A percentile compares a stretch with the other conserved stretches of the same genome.
Conservation (phyloP, 2,888 invertebrate species). For the Deroplatys truncata region DNA sequence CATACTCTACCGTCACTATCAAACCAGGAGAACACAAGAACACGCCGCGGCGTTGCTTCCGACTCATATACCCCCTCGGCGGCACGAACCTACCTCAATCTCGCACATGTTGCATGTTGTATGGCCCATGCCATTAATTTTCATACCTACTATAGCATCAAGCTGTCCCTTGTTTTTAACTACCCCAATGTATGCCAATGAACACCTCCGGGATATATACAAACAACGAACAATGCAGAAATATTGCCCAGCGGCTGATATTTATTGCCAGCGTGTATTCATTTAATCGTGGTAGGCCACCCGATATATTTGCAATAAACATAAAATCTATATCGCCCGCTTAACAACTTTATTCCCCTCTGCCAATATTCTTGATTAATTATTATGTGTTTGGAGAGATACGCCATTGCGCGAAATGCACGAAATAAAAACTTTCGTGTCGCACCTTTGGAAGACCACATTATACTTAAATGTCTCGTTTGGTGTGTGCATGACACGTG, state of each 20-base stretch:
- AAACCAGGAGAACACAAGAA: no score
- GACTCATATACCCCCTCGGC: no score
- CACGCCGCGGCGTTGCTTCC: no score
- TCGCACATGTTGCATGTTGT: neutral
- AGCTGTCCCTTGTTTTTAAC: neutral
- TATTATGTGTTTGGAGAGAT: neutral
- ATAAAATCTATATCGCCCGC: neutral
- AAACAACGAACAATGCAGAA: neutral
- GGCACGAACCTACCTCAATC: neutral
- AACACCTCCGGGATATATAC: neutral
- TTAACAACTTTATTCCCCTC: neutral
- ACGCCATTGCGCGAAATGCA: no score
- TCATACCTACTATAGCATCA: neutral
- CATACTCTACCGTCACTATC: no score
- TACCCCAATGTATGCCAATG: no score
- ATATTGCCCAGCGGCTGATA: neutral
- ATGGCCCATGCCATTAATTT: neutral
- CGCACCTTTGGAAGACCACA: no score
- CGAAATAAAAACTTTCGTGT: no score
- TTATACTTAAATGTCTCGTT: no score
- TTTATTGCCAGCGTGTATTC: neutral
- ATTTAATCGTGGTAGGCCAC: no score
- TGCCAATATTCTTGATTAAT: neutral
- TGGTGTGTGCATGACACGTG: no score
- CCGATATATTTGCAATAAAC: neutral